Conservation (phyloP, 2,113 vertebrate genomes). For the Mastomys coucha region DNA sequence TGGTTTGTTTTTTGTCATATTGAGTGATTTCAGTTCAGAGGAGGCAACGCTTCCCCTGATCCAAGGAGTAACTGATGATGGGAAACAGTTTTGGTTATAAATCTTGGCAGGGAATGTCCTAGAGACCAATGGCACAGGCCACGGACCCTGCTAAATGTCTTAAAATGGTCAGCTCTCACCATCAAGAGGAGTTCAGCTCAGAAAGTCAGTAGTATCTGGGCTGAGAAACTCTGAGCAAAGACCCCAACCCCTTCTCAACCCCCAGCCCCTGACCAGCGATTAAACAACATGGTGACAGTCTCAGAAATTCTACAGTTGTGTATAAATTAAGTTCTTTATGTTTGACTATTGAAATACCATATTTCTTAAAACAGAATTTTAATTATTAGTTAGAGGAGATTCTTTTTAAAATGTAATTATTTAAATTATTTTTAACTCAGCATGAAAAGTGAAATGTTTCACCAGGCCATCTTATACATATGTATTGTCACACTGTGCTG, state of each 20-base stretch:
- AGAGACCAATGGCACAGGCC: neutral
- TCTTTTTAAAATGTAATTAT: neutral
- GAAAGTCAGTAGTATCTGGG: neutral
- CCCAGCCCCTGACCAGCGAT: neutral
- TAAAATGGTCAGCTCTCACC: neutral
- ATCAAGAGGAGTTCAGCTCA: neutral
- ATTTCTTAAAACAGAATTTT: neutral
- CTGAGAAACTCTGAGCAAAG: conserved; percentile 9
- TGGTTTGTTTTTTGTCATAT: neutral
- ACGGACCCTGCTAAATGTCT: neutral
- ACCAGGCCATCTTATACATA: neutral
- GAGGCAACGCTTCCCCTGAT: neutral
- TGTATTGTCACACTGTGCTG: neutral
- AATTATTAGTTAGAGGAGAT: neutral
- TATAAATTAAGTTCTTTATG: neutral
- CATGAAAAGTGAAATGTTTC: neutral
- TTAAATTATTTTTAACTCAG: neutral
- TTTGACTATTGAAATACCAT: neutral
- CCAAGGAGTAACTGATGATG: neutral
- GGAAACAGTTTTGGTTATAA: conserved; percentile 20
- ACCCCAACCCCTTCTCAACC: too few species aligned
- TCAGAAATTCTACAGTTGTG: neutral
- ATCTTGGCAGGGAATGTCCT: neutral
- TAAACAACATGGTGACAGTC: neutral
- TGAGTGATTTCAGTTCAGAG: neutral